Evolutionary conservation across 2,113 vertebrate genomes (phyloP).

Genomic region (Clinocottus analis): DNA sequence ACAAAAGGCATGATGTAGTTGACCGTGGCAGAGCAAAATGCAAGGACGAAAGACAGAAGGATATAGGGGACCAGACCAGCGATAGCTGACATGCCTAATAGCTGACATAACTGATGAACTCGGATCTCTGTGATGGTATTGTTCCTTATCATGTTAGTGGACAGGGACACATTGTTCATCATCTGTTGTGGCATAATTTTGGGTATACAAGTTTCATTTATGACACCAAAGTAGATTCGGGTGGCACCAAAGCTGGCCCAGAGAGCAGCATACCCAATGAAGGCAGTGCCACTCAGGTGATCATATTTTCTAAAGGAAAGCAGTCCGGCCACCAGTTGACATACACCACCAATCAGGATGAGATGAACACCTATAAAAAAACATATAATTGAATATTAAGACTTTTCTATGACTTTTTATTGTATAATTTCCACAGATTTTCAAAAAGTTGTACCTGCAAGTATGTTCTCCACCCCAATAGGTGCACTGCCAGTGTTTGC

Average conservation of each 20-base stretch:
- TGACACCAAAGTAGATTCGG: constrained; percentile 80
- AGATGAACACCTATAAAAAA: constrained; percentile 87
- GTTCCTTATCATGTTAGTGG: neutral
- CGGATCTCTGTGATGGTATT: constrained; percentile 27
- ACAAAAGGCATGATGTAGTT: constrained; percentile 93
- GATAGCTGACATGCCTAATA: constrained; percentile 77
- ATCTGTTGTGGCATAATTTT: neutral
- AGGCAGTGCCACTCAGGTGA: constrained; percentile 87
- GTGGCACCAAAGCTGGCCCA: constrained; percentile 90
- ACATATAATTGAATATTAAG: neutral
- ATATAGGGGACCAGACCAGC: constrained; percentile 88
- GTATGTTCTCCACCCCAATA: constrained; percentile 84
- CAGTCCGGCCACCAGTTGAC: constrained; percentile 88
- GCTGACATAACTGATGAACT: neutral
- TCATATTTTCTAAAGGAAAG: constrained; percentile 90
- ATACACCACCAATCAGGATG: constrained; percentile 88
- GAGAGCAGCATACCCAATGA: constrained; percentile 89
- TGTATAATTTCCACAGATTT: neutral
- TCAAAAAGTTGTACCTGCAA: constrained; percentile 82
- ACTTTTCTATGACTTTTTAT: neutral
- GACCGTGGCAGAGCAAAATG: constrained; percentile 91
- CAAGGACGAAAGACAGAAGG: constrained; percentile 85
- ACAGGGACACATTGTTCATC: neutral
- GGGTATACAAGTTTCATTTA: constrained; percentile 2
- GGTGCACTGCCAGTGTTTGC: constrained; percentile 76